phyloP scores from a whole-genome alignment of 2,888 invertebrate species.

The Willowsia nigromaculata region DNA sequence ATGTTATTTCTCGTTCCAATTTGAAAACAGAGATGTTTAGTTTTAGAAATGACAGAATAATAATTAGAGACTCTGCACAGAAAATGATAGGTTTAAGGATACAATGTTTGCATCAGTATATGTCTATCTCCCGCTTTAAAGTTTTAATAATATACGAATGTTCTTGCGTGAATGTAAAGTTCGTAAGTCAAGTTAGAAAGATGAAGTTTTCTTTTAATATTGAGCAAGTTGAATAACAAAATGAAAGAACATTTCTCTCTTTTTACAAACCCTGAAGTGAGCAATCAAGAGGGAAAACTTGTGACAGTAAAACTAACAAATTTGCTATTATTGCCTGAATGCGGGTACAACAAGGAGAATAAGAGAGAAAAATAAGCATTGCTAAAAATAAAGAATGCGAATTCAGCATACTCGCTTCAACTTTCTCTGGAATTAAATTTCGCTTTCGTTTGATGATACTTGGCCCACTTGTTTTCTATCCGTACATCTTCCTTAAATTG shows the following conservation, averaged over 20 bases:
- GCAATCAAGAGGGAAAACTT: constrained; percentile 49
- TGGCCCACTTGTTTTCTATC: neutral
- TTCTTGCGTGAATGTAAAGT: neutral
- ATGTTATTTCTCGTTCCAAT: neutral
- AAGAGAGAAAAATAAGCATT: neutral
- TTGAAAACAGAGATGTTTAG: neutral
- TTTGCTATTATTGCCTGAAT: neutral
- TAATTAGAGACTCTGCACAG: neutral
- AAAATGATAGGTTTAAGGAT: neutral
- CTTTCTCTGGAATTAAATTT: neutral
- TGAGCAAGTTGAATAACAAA: neutral
- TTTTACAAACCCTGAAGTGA: constrained; percentile 32
- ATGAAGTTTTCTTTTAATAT: constrained; percentile 45
- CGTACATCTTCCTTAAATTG: neutral
- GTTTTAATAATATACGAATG: neutral
- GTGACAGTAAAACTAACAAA: neutral
- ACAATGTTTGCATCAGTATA: neutral
- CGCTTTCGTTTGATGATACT: neutral
- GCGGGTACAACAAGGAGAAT: neutral
- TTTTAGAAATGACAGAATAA: neutral
- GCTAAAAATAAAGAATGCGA: neutral
- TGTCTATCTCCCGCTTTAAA: neutral
- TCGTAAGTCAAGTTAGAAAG: constrained; percentile 16
- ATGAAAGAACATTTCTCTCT: constrained; percentile 1
- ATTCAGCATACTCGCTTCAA: neutral